These are phyloP conservation scores for Momotus momota DNA, from an alignment of 2,797 vertebrate genomes.

Conservation along the genomic window DNA sequence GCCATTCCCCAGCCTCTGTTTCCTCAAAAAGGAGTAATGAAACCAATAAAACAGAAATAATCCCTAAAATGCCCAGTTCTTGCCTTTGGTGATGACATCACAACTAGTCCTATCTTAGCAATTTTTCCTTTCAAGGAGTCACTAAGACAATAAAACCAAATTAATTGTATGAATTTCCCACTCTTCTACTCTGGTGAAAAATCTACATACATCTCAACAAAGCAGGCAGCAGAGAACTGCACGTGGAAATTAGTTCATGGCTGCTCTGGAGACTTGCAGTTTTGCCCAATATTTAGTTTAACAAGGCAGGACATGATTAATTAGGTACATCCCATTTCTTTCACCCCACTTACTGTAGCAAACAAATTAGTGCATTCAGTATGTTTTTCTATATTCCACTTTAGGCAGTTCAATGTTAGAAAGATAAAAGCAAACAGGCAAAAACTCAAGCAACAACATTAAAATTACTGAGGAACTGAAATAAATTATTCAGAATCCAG, in stretches of 20 bases:
- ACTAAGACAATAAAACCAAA: constrained; percentile 67
- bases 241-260: neutral
- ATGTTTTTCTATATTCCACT: neutral
- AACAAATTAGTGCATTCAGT: neutral
- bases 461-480: neutral
- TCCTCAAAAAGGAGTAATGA: neutral
- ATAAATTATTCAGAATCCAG: neutral
- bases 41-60: constrained; percentile 66
- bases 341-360: neutral
- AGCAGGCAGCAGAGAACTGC: neutral
- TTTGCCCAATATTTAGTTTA: neutral
- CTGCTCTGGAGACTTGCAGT: neutral
- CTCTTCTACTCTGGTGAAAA: neutral
- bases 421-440: neutral
- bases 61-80: neutral
- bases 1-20: constrained; percentile 14
- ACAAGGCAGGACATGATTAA: neutral
- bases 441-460: neutral
- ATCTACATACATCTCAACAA: neutral
- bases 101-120: neutral
- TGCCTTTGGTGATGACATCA: constrained; percentile 2
- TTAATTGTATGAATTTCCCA: neutral
- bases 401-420: neutral
- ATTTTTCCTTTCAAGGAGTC: constrained; percentile 61
- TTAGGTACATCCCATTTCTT: neutral